phyloP scores from a whole-genome alignment of 2,113 vertebrate species.

The Salvator merianae region DNA sequence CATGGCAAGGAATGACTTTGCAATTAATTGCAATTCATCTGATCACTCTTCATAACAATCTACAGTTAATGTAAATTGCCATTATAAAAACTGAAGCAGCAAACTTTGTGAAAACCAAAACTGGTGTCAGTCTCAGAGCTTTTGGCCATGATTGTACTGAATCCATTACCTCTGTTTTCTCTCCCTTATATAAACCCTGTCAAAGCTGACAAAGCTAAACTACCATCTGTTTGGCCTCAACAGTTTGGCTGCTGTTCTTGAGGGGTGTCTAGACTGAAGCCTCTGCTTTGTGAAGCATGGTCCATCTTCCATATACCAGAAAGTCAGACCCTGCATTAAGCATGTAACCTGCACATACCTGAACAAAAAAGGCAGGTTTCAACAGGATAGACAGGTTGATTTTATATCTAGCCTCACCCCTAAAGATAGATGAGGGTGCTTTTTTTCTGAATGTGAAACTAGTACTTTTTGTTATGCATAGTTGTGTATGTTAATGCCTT shows the following conservation, averaged over 20 bases:
- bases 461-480: not conserved
- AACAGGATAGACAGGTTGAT: too few species aligned
- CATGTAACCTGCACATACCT: not conserved
- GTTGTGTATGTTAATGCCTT: not conserved
- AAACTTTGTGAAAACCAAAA: too few species aligned
- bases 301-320: not conserved
- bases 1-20: too few species aligned
- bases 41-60: too few species aligned
- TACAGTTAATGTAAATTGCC: too few species aligned
- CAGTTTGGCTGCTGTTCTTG: not conserved
- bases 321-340: not conserved
- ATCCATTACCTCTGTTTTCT: too few species aligned
- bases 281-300: not conserved
- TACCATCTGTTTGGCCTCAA: not conserved
- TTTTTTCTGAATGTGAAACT: not conserved
- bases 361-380: not conserved
- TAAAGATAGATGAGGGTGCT: too few species aligned
- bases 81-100: too few species aligned
- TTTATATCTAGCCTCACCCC: too few species aligned
- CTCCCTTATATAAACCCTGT: not conserved
- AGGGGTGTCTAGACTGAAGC: not conserved
- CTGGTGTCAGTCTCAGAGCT: too few species aligned
- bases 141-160: not conserved
- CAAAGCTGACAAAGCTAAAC: not conserved
- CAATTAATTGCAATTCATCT: too few species aligned